Base-by-base conservation (phyloP, 2,113 vertebrate species). In the Phyllostomus discolor region DNA sequence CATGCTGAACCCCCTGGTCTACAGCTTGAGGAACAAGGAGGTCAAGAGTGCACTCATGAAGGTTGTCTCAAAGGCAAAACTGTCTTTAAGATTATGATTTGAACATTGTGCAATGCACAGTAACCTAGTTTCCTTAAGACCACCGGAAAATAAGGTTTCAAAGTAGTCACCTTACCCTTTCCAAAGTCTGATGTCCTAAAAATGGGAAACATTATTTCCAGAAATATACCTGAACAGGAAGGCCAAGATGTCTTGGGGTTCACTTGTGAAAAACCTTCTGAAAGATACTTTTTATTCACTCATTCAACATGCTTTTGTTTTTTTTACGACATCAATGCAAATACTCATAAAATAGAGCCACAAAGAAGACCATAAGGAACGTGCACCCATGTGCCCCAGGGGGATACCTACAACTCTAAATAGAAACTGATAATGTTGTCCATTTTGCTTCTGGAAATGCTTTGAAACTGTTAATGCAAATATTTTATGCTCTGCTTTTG, bases 11-110 rank as follows among this genome's bases (percentile, higher is more conserved):
- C 96, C 96, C 10, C 0, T 96, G 48, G 80, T 96, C 35, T 96
- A 96, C 5, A 97, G 96, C 38, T 31, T 97, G 48, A 96, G 96
- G 15, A 97, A 97, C 57, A 96, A 95, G 10, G 94, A 97, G 0
- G 92, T 95, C 1, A 96, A 96, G 33, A 79, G 1, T 16, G 88
- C 92, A 24, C 57, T 96, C 28, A 41, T 4, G 28, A 91, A 84
- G 43, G 3, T 75, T 7, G 0, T 91, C 28, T 38, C 54, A 43
- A 43, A 33, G 14, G 22, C 33, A 70, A 91, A 92, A 28, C 48
- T 46, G 7, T 84, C 2, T 73, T n/a, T 87, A 57, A 19, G 66
- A 33, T 95, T 62, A 12, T 62, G 12, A 11, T 62, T 81, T 82
- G 38, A 86, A n/a, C 5, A 6, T 22, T 78, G 31, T 69, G 28